phyloP scores from a whole-genome alignment of 2,888 invertebrate species.

The Baccha elongata region DNA sequence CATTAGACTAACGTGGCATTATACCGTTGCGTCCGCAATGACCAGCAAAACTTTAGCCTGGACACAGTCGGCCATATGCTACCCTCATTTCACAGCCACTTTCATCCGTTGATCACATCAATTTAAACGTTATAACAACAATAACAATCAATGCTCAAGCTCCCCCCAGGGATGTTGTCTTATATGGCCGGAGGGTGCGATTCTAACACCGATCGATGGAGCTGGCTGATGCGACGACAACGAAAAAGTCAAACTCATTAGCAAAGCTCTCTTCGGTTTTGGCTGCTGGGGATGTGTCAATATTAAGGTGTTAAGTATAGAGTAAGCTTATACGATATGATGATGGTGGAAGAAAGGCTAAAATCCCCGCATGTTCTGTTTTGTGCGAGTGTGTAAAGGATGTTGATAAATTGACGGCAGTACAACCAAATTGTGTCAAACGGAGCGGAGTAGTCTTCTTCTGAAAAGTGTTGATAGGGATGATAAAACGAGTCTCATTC shows the following conservation, averaged over 20 bases:
- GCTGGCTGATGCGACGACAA: conserved; percentile 42
- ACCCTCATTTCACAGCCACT: conserved; percentile 71
- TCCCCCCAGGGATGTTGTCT: conserved; percentile 57
- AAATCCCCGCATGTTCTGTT: conserved; percentile 26
- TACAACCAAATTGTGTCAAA: conserved; percentile 69
- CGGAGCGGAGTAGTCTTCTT: conserved; percentile 49
- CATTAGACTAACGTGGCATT: conserved; percentile 45
- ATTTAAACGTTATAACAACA: conserved; percentile 69
- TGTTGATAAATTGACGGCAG: conserved; percentile 68
- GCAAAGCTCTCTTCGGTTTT: conserved; percentile 60
- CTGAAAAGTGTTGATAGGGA: conserved; percentile 46
- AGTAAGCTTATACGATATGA: neutral
- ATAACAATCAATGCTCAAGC: conserved; percentile 65
- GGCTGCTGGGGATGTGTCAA: conserved; percentile 57
- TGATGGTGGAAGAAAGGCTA: neutral
- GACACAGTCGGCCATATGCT: conserved; percentile 69
- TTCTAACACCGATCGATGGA: conserved; percentile 20
- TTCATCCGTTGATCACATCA: conserved; percentile 72
- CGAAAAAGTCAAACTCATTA: conserved; percentile 73
- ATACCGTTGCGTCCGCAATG: conserved; percentile 64
- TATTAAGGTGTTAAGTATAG: conserved; percentile 54
- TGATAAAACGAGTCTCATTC: conserved; percentile 55
- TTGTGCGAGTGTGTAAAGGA: conserved; percentile 19
- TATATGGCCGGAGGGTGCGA: conserved; percentile 13
- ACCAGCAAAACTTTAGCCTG: conserved; percentile 67